These are phyloP conservation scores for Cydia pomonella DNA, from an alignment of 1,140 invertebrate species.

Conservation along the genomic window DNA sequence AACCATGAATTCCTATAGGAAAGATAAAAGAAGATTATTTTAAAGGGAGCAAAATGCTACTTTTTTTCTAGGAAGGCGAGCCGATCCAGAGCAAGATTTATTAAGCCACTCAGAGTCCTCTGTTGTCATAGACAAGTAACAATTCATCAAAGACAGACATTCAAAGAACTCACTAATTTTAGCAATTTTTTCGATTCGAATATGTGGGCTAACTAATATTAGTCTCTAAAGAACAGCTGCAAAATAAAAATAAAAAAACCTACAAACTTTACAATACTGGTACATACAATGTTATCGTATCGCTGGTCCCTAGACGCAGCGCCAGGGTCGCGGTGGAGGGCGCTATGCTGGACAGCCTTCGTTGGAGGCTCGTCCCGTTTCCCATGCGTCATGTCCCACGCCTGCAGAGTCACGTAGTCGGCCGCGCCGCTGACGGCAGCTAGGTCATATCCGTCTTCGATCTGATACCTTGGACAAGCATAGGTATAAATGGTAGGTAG, in stretches of 20 bases:
- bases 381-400: constrained; percentile 74
- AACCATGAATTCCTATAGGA: constrained; percentile 74
- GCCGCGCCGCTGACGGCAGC: constrained; percentile 70
- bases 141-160: too few relatives aligned
- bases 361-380: constrained; percentile 63
- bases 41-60: too few relatives aligned
- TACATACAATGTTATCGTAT: constrained; percentile 72
- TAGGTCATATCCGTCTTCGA: constrained; percentile 77
- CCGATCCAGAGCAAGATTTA: too few relatives aligned
- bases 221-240: too few relatives aligned
- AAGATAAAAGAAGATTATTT: constrained; percentile 19
- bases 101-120: too few relatives aligned
- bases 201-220: too few relatives aligned
- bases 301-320: constrained; percentile 63
- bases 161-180: too few relatives aligned
- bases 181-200: too few relatives aligned
- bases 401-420: constrained; percentile 74
- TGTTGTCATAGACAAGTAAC: too few relatives aligned
- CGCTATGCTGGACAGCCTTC: constrained; percentile 69
- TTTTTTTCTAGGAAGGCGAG: not conserved
- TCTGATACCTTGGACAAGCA: constrained; percentile 62
- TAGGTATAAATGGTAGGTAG: not conserved
- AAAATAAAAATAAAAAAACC: too few relatives aligned
- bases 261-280: too few relatives aligned
- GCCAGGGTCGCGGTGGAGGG: constrained; percentile 66